Base-by-base conservation (phyloP, 1,140 invertebrate species). In the Eufriesea mexicana region DNA sequence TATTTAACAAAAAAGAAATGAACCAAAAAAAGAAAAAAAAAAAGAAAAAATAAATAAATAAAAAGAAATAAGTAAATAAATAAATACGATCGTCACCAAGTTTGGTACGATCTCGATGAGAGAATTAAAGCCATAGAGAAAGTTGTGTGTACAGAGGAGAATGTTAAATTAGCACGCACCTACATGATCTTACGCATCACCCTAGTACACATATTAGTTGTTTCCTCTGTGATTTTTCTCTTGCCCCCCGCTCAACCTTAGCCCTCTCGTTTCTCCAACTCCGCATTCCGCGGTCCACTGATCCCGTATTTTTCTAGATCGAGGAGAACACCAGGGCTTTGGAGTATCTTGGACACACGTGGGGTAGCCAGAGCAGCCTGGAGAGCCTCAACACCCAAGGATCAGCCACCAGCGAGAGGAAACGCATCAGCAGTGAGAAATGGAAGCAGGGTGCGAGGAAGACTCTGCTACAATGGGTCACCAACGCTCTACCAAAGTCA, bases 391-490 rank as follows among this genome's bases (percentile, higher is more conserved):
- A 95, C 76, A 96, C 96, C 54, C 95, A 95, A 25, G 95, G 96
- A 62, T 96, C 96, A 49, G 95, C 95, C 20, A 95, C 96, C n/a
- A 94, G 94, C 82, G 93, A 94, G 79, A 86, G 92, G 14, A 93
- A 91, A 90, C 93, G 92, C 84, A 87, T 89, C 85, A 94, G 92
- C 82, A 94, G 91, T 62, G 97, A 98, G 90, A 96, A 96, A 94
- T 97, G 97, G 97, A 97, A 97, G 94, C 96, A 98, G 92, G 97
- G 98, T 68, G 98, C 98, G 80, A 96, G 97, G 91, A 98, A 98
- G 95, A 98, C 98, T 59, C 94, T 99, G 54, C 94, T 99, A 68
- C 97, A 98, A 89, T 99, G 99, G 99, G 98, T 99, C 57, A 97
- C 98, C 76, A 98, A 98, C 92, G 97, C 98, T 45, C 95, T 99